These are phyloP conservation scores for Clarias platycephalus DNA, from an alignment of 2,797 vertebrate genomes.

Conservation along the genomic window DNA sequence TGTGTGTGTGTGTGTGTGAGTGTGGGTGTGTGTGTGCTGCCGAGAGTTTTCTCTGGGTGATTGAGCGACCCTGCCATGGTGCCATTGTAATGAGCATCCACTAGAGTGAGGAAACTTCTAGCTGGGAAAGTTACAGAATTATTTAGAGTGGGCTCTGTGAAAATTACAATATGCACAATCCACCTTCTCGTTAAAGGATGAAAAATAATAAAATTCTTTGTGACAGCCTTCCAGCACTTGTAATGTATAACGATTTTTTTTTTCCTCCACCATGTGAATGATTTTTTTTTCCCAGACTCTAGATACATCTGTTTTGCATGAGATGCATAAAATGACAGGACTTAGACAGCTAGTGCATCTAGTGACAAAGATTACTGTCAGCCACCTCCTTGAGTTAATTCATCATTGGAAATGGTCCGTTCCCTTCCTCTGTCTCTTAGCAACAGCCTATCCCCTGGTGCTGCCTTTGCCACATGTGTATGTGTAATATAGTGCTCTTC, in stretches of 20 bases:
- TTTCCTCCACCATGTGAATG: conserved; percentile 70
- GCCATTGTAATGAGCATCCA: conserved; percentile 75
- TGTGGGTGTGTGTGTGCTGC: conserved; percentile 55
- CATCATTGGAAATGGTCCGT: conserved; percentile 93
- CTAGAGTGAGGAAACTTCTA: conserved; percentile 73
- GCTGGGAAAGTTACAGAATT: conserved; percentile 79
- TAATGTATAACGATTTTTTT: conserved; percentile 78
- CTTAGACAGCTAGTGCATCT: conserved; percentile 96
- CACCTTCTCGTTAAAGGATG: conserved; percentile 77
- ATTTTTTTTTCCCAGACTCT: conserved; percentile 73
- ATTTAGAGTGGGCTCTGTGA: conserved; percentile 75
- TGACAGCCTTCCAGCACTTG: conserved; percentile 79
- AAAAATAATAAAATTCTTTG: conserved; percentile 84
- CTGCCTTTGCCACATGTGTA: conserved; percentile 77
- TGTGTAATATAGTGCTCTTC: conserved; percentile 76
- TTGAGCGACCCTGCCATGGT: conserved; percentile 79
- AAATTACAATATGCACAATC: conserved; percentile 81
- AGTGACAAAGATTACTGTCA: conserved; percentile 94
- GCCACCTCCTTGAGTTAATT: conserved; percentile 93
- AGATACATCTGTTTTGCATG: conserved; percentile 96
- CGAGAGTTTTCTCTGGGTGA: conserved; percentile 73
- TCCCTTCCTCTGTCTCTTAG: conserved; percentile 94
- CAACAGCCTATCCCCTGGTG: conserved; percentile 87
- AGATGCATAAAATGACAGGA: conserved; percentile 97
- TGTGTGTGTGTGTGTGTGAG: conserved; percentile 35